phyloP scores from a whole-genome alignment of 2,113 vertebrate species.

The Cervus canadensis region DNA sequence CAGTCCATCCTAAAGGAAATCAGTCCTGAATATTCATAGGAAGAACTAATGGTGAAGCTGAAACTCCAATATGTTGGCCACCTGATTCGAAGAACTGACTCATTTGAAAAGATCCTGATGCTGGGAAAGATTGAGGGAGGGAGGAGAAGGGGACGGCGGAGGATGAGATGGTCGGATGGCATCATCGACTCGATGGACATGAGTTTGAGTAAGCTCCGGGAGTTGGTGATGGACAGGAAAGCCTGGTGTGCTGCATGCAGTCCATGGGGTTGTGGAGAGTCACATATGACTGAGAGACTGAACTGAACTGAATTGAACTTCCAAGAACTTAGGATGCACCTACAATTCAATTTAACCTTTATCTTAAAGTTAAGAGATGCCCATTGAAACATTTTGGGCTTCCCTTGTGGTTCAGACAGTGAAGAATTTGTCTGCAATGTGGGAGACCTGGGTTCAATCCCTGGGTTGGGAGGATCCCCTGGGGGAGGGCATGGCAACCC shows the following conservation, averaged over 20 bases:
- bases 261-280: background rate
- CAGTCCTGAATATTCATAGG: background rate
- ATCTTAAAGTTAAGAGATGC: background rate
- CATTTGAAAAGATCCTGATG: background rate
- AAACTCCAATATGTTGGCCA: background rate
- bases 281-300: background rate
- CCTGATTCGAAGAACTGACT: rapidly evolving
- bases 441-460: background rate
- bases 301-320: background rate
- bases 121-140: background rate
- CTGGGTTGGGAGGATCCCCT: background rate
- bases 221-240: background rate
- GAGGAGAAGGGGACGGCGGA: background rate
- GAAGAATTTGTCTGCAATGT: background rate
- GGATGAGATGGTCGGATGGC: background rate
- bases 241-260: background rate
- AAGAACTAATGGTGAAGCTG: background rate
- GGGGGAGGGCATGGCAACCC: background rate
- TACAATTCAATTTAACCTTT: background rate
- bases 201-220: background rate
- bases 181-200: background rate
- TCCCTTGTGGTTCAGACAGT: background rate
- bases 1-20: background rate
- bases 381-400: background rate
- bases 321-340: background rate